Evolutionary conservation across 2,888 invertebrate genomes (phyloP).

Genomic region (Drosophila borborema): DNA sequence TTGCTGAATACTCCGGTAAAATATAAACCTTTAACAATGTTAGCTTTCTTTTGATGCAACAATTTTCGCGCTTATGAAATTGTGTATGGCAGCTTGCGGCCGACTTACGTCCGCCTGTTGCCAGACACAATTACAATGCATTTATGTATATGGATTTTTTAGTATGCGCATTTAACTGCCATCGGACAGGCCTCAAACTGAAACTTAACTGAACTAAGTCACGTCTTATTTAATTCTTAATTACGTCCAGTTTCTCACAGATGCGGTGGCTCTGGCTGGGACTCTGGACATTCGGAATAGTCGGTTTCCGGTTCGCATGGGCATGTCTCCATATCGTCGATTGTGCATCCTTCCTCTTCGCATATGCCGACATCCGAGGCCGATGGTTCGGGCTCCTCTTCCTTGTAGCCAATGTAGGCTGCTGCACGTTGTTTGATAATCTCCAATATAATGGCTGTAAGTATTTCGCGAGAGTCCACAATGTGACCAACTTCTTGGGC

Average conservation of each 20-base stretch:
- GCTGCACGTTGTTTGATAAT: conserved; percentile 91
- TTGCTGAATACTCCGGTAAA: conserved; percentile 63
- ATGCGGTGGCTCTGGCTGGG: conserved; percentile 51
- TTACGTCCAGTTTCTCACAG: conserved; percentile 28
- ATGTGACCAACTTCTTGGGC: conserved; percentile 92
- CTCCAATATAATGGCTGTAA: conserved; percentile 92
- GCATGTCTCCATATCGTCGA: conserved; percentile 63
- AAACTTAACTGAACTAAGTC: conserved; percentile 54
- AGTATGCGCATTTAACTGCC: conserved; percentile 18
- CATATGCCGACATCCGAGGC: conserved; percentile 44
- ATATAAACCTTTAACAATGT: conserved; percentile 76
- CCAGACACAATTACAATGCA: conserved; percentile 68
- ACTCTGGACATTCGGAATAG: conserved; percentile 53
- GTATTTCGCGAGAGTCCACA: conserved; percentile 92
- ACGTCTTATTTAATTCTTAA: conserved; percentile 30
- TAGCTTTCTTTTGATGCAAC: conserved; percentile 49
- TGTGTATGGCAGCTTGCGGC: conserved; percentile 66
- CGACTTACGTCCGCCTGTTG: conserved; percentile 26
- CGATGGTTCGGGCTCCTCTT: conserved; percentile 54
- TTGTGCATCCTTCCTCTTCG: conserved; percentile 68
- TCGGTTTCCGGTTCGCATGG: conserved; percentile 65
- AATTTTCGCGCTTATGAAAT: conserved; percentile 51
- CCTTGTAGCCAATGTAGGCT: conserved; percentile 80
- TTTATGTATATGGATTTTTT: conserved; percentile 39
- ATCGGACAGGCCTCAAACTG: conserved; percentile 17